phyloP scores from a whole-genome alignment of 2,113 vertebrate genomes.

The Burhinus oedicnemus region DNA sequence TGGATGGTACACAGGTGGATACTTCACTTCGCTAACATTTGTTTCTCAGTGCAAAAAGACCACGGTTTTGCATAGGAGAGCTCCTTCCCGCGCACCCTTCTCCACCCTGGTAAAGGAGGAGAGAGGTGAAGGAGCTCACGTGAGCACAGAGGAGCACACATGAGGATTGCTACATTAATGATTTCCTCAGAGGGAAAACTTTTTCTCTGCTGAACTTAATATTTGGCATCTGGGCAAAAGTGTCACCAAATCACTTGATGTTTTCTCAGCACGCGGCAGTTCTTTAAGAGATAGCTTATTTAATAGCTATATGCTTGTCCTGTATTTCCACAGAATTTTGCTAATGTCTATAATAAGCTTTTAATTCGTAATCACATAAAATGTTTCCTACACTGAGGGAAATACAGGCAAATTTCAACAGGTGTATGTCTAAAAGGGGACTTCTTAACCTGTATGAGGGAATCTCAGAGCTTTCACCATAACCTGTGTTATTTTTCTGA shows the following conservation, averaged over 20 bases:
- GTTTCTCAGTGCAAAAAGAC: background rate
- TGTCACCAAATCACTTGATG: background rate
- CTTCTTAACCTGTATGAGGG: background rate
- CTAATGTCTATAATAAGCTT: background rate
- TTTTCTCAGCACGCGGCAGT: background rate
- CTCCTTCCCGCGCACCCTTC: background rate
- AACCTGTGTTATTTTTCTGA: background rate
- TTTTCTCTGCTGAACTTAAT: background rate
- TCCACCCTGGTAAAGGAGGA: background rate
- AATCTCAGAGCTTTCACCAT: background rate
- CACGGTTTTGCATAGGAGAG: background rate
- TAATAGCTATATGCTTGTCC: background rate
- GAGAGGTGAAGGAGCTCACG: background rate
- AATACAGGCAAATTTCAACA: background rate
- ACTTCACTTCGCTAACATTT: background rate
- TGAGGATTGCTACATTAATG: background rate
- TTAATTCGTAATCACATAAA: background rate
- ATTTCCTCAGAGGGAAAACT: background rate
- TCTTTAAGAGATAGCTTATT: background rate
- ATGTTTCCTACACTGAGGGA: background rate
- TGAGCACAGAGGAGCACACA: background rate
- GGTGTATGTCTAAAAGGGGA: fast-evolving
- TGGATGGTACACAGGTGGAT: background rate
- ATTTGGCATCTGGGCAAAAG: background rate
- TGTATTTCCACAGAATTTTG: background rate